Conservation (phyloP, 2,113 vertebrate species). For the Ochotona princeps region DNA sequence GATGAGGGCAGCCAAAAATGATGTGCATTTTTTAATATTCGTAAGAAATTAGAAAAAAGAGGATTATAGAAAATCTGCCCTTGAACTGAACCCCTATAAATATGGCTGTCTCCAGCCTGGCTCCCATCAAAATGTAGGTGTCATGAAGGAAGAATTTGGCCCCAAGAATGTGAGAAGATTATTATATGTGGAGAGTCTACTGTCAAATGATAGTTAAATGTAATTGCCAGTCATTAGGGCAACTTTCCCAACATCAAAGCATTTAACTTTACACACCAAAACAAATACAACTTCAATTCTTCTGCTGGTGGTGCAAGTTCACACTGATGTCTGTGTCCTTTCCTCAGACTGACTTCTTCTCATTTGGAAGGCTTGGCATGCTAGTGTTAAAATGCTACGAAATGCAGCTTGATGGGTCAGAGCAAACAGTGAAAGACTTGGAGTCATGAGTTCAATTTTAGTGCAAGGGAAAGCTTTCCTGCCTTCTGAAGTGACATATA, state of each 20-base stretch:
- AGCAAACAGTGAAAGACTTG: not conserved
- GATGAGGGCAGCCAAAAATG: not conserved
- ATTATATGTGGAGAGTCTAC: not conserved
- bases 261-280: slow-evolving; percentile 36
- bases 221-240: slow-evolving; percentile 57
- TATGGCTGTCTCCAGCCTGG: not conserved
- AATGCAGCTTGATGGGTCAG: not conserved
- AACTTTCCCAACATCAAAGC: slow-evolving; percentile 68
- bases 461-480: not conserved
- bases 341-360: slow-evolving; percentile 22
- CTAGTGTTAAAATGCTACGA: not conserved
- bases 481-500: not conserved
- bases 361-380: not conserved
- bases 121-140: not conserved
- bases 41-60: slow-evolving; percentile 17
- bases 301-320: not conserved
- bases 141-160: slow-evolving; percentile 34
- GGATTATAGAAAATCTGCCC: not conserved
- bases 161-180: not conserved
- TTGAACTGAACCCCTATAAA: not conserved
- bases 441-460: slow-evolving; percentile 18
- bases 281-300: slow-evolving; percentile 40
- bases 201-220: slow-evolving; percentile 42
- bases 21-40: not conserved
- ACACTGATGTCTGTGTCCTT: not conserved